Evolutionary conservation across 2,797 vertebrate species (phyloP).

Genomic region (Myotis planiceps): DNA sequence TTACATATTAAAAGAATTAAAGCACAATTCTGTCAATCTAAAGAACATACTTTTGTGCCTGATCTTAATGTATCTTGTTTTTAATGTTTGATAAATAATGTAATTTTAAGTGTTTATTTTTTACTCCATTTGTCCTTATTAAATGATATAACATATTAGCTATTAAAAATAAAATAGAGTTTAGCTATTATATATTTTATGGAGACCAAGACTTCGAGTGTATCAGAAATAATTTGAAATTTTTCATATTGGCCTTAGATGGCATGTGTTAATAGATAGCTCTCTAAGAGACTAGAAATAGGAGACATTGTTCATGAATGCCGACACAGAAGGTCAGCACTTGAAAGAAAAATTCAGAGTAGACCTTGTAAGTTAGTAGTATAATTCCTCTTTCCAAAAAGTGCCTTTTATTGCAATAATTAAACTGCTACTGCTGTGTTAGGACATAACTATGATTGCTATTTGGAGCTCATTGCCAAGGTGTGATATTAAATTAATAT

Average conservation of each 20-base stretch:
- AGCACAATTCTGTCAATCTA: background rate
- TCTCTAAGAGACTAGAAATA: background rate
- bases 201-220: background rate
- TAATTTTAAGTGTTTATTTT: background rate
- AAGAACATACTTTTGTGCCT: background rate
- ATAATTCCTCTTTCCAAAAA: background rate
- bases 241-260: background rate
- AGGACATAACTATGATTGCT: background rate
- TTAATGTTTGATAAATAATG: background rate
- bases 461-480: background rate
- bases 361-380: background rate
- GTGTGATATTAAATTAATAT: background rate
- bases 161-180: background rate
- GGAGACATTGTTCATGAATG: background rate
- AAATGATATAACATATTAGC: background rate
- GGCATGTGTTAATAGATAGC: background rate
- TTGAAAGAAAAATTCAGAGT: conserved; percentile 15
- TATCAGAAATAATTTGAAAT: background rate
- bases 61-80: background rate
- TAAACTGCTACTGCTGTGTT: background rate
- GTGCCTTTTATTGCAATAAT: background rate
- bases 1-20: background rate
- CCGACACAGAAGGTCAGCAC: background rate
- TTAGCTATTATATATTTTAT: background rate
- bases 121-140: background rate